Conservation (phyloP, 2,113 vertebrate species). For the Rallus limicola region DNA sequence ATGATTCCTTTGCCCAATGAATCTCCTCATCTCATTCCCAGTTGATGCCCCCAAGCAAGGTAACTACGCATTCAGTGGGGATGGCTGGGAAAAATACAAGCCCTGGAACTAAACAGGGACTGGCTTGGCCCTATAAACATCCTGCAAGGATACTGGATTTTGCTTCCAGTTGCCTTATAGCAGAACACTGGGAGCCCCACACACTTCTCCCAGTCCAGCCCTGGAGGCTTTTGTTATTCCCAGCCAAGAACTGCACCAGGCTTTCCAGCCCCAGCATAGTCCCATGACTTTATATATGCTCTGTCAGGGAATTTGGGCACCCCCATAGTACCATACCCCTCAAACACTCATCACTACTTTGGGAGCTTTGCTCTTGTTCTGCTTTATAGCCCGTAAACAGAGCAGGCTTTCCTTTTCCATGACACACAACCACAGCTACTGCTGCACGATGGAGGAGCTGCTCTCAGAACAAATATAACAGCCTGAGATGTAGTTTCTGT, state of each 20-base stretch:
- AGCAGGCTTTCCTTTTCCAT: background rate
- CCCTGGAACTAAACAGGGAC: background rate
- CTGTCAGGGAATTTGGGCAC: background rate
- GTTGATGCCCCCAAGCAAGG: background rate
- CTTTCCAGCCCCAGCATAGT: background rate
- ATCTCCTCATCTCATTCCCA: background rate
- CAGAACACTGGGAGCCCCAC: background rate
- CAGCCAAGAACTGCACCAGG: background rate
- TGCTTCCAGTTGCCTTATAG: background rate
- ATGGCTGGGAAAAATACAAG: background rate
- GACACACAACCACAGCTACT: background rate
- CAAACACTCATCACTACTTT: background rate
- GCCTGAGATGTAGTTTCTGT: background rate
- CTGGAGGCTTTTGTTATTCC: background rate
- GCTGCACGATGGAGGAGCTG: background rate
- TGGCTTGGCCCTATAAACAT: background rate
- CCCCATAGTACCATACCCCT: background rate
- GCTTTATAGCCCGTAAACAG: background rate
- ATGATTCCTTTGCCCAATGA: background rate
- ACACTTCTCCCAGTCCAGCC: background rate
- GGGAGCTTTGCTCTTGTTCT: background rate
- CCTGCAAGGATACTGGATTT: rapidly evolving
- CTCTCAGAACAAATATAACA: background rate
- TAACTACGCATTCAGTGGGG: rapidly evolving
- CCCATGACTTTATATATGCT: rapidly evolving